Conservation (phyloP, 2,797 vertebrate genomes). For the Mastacembelus armatus region DNA sequence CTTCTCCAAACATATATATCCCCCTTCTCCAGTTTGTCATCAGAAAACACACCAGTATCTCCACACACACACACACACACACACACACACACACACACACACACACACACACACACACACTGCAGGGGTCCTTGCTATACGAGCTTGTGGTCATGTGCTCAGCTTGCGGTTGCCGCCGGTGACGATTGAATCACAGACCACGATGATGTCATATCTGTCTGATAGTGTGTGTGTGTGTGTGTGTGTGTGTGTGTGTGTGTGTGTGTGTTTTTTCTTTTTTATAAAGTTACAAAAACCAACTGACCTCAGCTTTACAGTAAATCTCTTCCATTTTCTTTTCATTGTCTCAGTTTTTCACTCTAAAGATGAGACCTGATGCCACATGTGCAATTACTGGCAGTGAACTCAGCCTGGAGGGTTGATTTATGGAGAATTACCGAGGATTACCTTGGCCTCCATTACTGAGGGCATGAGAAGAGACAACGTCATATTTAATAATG, state of each 20-base stretch:
- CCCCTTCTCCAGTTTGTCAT: constrained; percentile 24
- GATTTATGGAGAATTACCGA: constrained; percentile 53
- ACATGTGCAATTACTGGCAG: constrained; percentile 55
- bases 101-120: constrained; percentile 33
- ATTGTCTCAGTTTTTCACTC: constrained; percentile 44
- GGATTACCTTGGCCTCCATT: constrained; percentile 58
- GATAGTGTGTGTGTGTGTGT: constrained; percentile 34
- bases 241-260: too few species aligned
- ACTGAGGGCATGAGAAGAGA: constrained; percentile 22
- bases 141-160: constrained; percentile 53
- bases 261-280: constrained; percentile 16
- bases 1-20: constrained; percentile 28
- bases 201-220: constrained; percentile 77
- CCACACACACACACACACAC: constrained; percentile 27
- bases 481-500: constrained; percentile 38
- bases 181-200: constrained; percentile 63
- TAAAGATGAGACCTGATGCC: constrained; percentile 61
- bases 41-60: background rate
- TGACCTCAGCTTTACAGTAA: constrained; percentile 64
- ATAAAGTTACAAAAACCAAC: constrained; percentile 28
- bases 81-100: constrained; percentile 33
- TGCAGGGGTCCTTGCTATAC: constrained; percentile 64
- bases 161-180: constrained; percentile 52
- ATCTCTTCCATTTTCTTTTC: constrained; percentile 54
- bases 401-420: constrained; percentile 25